Conservation (phyloP, 2,888 invertebrate genomes). For the Patella caerulea region DNA sequence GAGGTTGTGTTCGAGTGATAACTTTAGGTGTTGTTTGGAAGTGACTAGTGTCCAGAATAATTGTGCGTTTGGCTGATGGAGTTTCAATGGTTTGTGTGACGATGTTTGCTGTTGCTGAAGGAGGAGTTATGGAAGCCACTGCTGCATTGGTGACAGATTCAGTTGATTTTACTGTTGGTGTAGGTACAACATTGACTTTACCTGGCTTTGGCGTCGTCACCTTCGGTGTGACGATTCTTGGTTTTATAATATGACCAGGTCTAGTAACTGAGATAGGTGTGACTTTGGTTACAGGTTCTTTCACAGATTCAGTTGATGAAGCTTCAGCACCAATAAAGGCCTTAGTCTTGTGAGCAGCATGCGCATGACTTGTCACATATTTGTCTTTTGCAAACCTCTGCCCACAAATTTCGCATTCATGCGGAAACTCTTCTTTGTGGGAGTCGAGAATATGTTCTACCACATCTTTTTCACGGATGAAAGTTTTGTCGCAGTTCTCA, state of each 20-base stretch:
- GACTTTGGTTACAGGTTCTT: neutral
- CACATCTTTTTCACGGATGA: neutral
- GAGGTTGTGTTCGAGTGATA: too few species aligned
- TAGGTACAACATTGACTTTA: neutral
- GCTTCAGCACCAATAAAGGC: neutral
- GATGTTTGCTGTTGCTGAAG: neutral
- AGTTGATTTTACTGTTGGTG: neutral
- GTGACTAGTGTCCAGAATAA: neutral
- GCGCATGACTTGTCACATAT: neutral
- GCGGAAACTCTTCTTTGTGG: neutral
- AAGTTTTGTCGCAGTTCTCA: neutral
- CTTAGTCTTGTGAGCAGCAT: neutral
- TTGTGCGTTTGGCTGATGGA: neutral
- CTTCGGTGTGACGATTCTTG: neutral
- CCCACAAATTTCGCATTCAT: neutral
- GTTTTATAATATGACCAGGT: too few species aligned
- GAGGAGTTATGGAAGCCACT: neutral
- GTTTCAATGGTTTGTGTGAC: neutral
- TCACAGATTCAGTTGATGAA: neutral
- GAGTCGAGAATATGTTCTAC: neutral
- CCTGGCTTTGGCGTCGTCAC: neutral
- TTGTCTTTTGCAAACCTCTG: neutral
- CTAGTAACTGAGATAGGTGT: neutral
- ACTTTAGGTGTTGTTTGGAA: neutral
- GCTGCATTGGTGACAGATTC: neutral